These are phyloP conservation scores for Thaumetopoea pityocampa DNA, from an alignment of 1,140 invertebrate genomes.

Conservation along the genomic window DNA sequence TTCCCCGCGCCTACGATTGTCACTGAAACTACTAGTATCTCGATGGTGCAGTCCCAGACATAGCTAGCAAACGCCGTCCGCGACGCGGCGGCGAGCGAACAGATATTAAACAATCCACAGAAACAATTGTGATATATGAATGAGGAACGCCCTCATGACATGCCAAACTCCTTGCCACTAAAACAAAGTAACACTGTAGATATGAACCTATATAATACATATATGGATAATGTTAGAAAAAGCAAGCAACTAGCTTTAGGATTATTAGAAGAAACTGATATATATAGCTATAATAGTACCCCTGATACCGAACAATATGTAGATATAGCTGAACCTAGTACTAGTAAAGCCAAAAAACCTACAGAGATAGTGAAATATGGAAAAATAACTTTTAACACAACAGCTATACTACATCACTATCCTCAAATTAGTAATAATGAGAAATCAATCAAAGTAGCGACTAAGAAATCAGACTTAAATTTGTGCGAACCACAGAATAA, in stretches of 20 bases:
- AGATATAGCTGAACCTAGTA: constrained; percentile 43
- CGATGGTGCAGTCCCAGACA: constrained; percentile 84
- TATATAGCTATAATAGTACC: constrained; percentile 37
- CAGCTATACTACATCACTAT: constrained; percentile 66
- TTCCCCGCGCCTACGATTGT: constrained; percentile 79
- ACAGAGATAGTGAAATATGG: constrained; percentile 59
- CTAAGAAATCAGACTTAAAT: constrained; percentile 51
- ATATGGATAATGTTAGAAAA: constrained; percentile 61
- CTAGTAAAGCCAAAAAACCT: constrained; percentile 43
- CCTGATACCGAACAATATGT: constrained; percentile 37
- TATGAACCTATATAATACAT: constrained; percentile 65
- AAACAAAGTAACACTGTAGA: constrained; percentile 68
- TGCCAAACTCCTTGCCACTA: constrained; percentile 65
- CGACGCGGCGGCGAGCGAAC: constrained; percentile 60
- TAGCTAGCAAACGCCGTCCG: constrained; percentile 83
- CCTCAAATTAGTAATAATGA: constrained; percentile 54
- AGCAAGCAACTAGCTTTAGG: constrained; percentile 60
- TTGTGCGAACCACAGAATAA: constrained; percentile 40
- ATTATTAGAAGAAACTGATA: constrained; percentile 59
- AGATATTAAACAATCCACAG: constrained; percentile 35
- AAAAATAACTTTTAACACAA: constrained; percentile 68
- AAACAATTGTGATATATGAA: constrained; percentile 70
- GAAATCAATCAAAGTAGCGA: constrained; percentile 24
- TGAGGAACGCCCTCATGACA: constrained; percentile 53
- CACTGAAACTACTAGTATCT: constrained; percentile 84